phyloP scores from a whole-genome alignment of 1,140 invertebrate species.

The Dinothrombium tinctorium region DNA sequence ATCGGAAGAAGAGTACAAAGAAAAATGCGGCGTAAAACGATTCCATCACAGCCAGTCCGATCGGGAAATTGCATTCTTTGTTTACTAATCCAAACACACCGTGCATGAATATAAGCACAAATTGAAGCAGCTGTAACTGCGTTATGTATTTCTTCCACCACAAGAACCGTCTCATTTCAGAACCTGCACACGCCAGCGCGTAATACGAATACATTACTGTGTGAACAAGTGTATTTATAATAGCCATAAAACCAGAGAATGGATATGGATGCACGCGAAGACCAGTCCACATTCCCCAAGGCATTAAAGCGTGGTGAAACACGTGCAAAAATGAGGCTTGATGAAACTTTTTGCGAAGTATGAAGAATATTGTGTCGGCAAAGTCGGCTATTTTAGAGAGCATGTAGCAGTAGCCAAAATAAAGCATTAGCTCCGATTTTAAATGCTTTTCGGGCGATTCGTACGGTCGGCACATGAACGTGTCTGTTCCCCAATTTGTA shows the following conservation, averaged over 20 bases:
- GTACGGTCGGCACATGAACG: neutral
- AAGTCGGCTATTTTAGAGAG: slow-evolving; percentile 25
- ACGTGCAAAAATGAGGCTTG: slow-evolving; percentile 26
- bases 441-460: neutral
- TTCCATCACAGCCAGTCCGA: neutral
- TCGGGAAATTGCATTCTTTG: neutral
- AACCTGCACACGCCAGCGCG: slow-evolving; percentile 27
- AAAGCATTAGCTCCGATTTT: neutral
- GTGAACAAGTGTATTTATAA: slow-evolving; percentile 32
- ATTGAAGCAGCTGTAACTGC: slow-evolving; percentile 25
- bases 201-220: slow-evolving; percentile 32
- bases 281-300: slow-evolving; percentile 8
- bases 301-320: slow-evolving; percentile 23
- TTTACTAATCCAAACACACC: neutral
- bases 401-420: slow-evolving; percentile 22
- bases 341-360: slow-evolving; percentile 25
- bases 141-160: slow-evolving; percentile 35
- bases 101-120: neutral
- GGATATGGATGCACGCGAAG: slow-evolving; percentile 4
- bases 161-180: slow-evolving; percentile 25
- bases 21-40: neutral
- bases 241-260: neutral
- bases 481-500: neutral
- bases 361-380: slow-evolving; percentile 25
- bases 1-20: neutral